phyloP scores from a whole-genome alignment of 2,888 invertebrate species.

The Lasioglossum lativentre region DNA sequence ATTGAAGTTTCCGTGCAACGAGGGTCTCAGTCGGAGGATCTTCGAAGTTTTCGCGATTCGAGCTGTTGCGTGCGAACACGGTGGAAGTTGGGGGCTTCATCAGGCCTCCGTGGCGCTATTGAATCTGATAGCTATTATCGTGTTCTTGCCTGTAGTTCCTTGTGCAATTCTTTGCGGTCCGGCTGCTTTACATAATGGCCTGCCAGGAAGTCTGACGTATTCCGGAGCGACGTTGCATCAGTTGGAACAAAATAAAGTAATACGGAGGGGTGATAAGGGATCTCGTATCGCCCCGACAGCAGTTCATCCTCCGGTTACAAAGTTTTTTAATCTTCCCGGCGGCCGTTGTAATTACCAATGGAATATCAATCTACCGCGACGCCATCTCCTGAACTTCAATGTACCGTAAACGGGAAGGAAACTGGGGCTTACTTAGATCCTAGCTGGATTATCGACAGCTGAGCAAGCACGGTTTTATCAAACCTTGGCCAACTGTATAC shows the following conservation, averaged over 20 bases:
- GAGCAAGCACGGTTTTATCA: background rate
- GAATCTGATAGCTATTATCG: conserved; percentile 27
- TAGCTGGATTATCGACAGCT: background rate
- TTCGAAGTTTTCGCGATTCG: conserved; percentile 12
- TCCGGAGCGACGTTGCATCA: conserved; percentile 16
- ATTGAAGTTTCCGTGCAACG: background rate
- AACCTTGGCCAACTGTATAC: background rate
- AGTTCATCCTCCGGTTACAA: conserved; percentile 9
- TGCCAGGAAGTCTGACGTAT: conserved; percentile 16
- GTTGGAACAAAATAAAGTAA: conserved; percentile 18
- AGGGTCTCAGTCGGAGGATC: background rate
- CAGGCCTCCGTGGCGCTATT: conserved; percentile 9
- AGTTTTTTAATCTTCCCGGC: background rate
- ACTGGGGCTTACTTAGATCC: background rate
- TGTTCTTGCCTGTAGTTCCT: conserved; percentile 23
- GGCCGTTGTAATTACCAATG: background rate
- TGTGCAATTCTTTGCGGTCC: conserved; percentile 26
- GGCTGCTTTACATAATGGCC: conserved; percentile 21
- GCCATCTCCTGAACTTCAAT: conserved; percentile 1
- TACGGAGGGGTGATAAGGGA: conserved; percentile 18
- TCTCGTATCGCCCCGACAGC: conserved; percentile 4
- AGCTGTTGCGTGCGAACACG: conserved; percentile 9
- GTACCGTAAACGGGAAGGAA: conserved; percentile 1
- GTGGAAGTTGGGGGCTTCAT: conserved; percentile 7
- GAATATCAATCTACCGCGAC: conserved; percentile 11